Percentiles rank a stretch among this genome's conserved stretches.
Evolutionary conservation across 2,888 invertebrate genomes (phyloP).

Genomic region (Drosophila anomalata): DNA sequence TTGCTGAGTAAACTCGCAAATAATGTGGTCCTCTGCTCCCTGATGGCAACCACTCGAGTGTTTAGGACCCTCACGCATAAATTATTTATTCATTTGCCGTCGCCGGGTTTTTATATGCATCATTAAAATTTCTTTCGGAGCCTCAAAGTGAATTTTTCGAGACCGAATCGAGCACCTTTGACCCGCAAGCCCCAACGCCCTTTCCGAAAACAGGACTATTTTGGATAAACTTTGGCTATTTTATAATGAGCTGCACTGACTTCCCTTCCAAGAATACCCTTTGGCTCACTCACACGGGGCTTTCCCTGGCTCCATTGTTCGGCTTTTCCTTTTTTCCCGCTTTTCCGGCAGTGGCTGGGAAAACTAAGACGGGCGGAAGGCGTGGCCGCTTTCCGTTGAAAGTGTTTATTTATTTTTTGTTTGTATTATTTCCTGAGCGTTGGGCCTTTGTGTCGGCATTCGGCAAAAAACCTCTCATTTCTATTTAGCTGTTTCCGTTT

Average conservation of each 20-base stretch:
- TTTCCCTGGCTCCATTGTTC: constrained; percentile 21
- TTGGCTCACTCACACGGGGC: constrained; percentile 17
- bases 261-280: constrained; percentile 16
- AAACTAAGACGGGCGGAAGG: constrained; percentile 8
- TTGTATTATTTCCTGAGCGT: constrained; percentile 63
- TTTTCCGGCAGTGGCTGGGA: constrained; percentile 7
- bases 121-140: constrained; percentile 62
- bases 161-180: background rate
- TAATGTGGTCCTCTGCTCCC: constrained; percentile 24
- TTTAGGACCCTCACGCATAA: constrained; percentile 61
- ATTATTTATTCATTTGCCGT: constrained; percentile 78
- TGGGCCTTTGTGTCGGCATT: constrained; percentile 57
- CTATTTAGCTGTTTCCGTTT: constrained; percentile 22
- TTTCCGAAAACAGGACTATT: constrained; percentile 13
- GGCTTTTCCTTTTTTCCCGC: background rate
- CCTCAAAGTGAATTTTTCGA: constrained; percentile 35
- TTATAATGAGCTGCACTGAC: constrained; percentile 60
- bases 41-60: constrained; percentile 31
- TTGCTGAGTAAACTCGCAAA: constrained; percentile 48
- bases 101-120: constrained; percentile 60
- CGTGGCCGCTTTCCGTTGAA: constrained; percentile 41
- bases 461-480: constrained; percentile 17
- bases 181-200: constrained; percentile 1
- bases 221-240: constrained; percentile 45
- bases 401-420: constrained; percentile 48